Percentiles rank a stretch among this genome's conserved stretches.
Conservation (phyloP, 2,888 invertebrate species). For the Caradrina clavipalpis region DNA sequence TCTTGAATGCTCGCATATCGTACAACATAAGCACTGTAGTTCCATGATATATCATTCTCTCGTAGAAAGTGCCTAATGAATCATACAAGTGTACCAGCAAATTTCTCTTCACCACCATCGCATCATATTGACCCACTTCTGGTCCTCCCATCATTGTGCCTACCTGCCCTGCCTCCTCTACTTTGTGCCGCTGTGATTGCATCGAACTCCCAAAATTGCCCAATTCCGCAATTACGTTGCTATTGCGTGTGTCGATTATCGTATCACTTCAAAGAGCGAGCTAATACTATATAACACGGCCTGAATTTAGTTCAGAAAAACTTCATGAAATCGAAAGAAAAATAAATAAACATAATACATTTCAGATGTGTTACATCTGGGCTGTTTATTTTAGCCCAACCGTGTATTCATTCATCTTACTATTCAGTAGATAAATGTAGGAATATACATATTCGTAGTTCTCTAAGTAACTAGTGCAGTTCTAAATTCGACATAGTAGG, state of each 20-base stretch:
- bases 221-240: too few relatives aligned
- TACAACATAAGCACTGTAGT: too few relatives aligned
- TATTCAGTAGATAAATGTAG: not conserved
- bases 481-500: constrained; percentile 33
- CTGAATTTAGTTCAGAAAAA: not conserved
- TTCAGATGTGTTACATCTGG: not conserved
- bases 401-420: constrained; percentile 20
- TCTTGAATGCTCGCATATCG: too few relatives aligned
- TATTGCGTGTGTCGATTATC: not conserved
- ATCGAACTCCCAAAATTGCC: not conserved
- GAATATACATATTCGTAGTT: constrained; percentile 11
- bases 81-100: not conserved
- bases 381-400: not conserved
- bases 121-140: not conserved
- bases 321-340: not conserved
- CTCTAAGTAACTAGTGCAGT: constrained; percentile 24
- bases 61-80: not conserved
- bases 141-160: too few relatives aligned
- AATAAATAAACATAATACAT: not conserved
- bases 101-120: not conserved
- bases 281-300: not conserved
- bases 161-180: not conserved
- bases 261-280: not conserved
- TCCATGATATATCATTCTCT: too few relatives aligned
- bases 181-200: not conserved